phyloP scores from a whole-genome alignment of 2,113 vertebrate species.

The Pelodiscus sinensis region DNA sequence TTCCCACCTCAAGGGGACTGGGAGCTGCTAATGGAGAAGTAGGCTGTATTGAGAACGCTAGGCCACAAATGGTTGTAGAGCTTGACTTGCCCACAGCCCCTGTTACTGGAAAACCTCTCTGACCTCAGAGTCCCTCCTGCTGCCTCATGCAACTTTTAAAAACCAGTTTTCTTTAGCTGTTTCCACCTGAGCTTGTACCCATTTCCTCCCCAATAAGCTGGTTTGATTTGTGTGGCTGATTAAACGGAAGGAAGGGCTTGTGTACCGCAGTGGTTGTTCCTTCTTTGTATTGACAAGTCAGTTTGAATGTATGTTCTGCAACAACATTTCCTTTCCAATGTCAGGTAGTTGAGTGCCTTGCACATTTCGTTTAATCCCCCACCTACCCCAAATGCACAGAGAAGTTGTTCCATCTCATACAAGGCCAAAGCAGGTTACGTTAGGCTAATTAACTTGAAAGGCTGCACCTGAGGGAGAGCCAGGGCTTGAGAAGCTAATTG shows the following conservation, averaged over 20 bases:
- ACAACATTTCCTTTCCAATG: accelerated
- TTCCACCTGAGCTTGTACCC: not conserved
- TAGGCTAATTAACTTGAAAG: not conserved
- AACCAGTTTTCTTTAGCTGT: not conserved
- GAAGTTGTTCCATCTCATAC: not conserved
- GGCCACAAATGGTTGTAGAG: not conserved
- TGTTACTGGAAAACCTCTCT: not conserved
- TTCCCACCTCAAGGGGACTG: not conserved
- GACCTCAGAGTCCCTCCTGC: not conserved
- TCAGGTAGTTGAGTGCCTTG: not conserved
- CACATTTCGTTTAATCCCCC: not conserved
- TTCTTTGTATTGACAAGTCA: not conserved
- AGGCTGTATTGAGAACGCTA: not conserved
- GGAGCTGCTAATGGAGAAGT: not conserved
- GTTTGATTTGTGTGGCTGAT: not conserved
- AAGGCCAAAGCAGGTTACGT: not conserved
- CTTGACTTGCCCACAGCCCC: not conserved
- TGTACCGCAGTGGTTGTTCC: accelerated
- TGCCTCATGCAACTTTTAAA: not conserved
- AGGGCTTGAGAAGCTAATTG: not conserved
- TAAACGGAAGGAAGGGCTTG: accelerated
- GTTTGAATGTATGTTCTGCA: accelerated
- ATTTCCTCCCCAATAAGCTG: not conserved
- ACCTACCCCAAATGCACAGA: not conserved
- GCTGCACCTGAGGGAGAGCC: not conserved